Conservation (phyloP, 2,113 vertebrate species). For the Myanophis thanlyinensis region DNA sequence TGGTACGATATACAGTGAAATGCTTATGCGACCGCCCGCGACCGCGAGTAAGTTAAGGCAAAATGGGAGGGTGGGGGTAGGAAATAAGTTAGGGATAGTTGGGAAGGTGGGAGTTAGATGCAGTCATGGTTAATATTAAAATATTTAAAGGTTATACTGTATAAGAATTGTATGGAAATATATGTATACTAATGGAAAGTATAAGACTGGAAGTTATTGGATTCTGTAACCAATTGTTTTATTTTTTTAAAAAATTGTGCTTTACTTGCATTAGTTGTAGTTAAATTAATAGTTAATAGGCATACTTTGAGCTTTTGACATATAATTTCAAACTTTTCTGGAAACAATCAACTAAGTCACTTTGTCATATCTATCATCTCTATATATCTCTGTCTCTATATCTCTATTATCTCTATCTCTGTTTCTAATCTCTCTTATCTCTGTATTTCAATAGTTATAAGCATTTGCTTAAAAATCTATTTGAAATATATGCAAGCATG, state of each 20-base stretch:
- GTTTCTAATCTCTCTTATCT: not conserved
- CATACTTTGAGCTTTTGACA: not conserved
- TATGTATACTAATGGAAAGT: not conserved
- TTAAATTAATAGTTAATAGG: not conserved
- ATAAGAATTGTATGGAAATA: not conserved
- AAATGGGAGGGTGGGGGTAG: too few relatives aligned
- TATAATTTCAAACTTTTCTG: not conserved
- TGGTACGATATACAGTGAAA: too few relatives aligned
- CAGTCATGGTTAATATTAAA: too few relatives aligned
- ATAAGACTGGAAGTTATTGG: not conserved
- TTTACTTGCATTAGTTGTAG: not conserved
- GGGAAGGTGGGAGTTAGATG: too few relatives aligned
- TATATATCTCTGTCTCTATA: not conserved
- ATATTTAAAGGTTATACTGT: too few relatives aligned
- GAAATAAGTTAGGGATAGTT: too few relatives aligned
- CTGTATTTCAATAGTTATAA: not conserved
- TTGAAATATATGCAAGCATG: not conserved
- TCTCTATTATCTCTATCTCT: not conserved
- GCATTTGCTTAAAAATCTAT: not conserved
- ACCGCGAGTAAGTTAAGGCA: too few relatives aligned
- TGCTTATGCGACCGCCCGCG: too few relatives aligned
- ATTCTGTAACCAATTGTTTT: not conserved
- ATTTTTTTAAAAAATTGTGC: not conserved
- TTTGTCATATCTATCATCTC: not conserved
- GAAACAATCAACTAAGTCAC: not conserved